Percentiles rank a stretch among this genome's conserved stretches.
Conservation (phyloP, 2,888 invertebrate species). For the Lasioglossum marginatum region DNA sequence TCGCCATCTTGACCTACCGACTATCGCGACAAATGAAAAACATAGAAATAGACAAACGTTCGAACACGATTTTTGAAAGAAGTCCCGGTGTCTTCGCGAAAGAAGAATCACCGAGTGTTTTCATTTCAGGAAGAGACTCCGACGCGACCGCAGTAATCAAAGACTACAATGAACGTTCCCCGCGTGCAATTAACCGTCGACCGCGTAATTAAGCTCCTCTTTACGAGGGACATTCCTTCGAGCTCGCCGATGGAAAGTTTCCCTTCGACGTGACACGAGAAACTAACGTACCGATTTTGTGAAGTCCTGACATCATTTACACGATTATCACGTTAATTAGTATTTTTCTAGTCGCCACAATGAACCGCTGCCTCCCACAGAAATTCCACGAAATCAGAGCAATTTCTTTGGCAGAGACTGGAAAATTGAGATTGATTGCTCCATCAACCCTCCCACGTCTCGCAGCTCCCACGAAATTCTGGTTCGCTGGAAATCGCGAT, state of each 20-base stretch:
- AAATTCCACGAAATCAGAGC: background rate
- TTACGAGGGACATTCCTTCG: slow-evolving; percentile 37
- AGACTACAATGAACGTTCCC: slow-evolving; percentile 49
- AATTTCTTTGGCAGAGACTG: background rate
- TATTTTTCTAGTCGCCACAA: background rate
- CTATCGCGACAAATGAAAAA: background rate
- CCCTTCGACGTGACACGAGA: background rate
- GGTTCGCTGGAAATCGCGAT: background rate
- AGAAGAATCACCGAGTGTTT: slow-evolving; percentile 26
- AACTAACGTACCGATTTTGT: background rate
- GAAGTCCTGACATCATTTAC: background rate
- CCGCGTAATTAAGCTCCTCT: slow-evolving; percentile 57
- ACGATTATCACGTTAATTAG: background rate
- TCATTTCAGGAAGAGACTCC: slow-evolving; percentile 36
- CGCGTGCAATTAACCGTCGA: slow-evolving; percentile 50
- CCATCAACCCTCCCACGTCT: background rate
- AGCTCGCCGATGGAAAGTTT: slow-evolving; percentile 32
- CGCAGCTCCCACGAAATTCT: background rate
- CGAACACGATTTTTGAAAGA: background rate
- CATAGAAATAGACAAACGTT: background rate
- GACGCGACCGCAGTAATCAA: slow-evolving; percentile 56
- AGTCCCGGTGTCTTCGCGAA: background rate
- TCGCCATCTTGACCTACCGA: slow-evolving; percentile 16
- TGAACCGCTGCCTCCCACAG: background rate
- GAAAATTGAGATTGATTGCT: background rate